phyloP scores from a whole-genome alignment of 2,797 vertebrate genomes.

The Phylloscopus collybita region DNA sequence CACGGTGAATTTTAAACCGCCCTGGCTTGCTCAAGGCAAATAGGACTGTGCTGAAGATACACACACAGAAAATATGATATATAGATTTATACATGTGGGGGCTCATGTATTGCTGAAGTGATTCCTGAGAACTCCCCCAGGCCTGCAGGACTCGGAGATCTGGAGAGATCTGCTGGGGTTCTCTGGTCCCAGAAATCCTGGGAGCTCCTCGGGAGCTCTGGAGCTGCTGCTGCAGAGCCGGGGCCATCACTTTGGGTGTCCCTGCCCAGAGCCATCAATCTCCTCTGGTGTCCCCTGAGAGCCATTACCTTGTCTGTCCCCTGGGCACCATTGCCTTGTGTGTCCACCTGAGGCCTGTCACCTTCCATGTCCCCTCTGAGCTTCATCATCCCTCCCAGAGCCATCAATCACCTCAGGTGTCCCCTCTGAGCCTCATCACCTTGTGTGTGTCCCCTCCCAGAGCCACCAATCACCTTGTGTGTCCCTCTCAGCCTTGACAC shows the following conservation, averaged over 20 bases:
- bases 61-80: fast-evolving
- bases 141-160: fast-evolving
- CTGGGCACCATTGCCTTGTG: too few relatives aligned
- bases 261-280: neutral
- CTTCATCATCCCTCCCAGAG: neutral
- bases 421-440: neutral
- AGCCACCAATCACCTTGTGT: neutral
- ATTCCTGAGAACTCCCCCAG: neutral
- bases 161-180: neutral
- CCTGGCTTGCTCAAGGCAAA: neutral
- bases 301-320: neutral
- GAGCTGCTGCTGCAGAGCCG: neutral
- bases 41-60: fast-evolving
- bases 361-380: neutral
- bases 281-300: neutral
- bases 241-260: neutral
- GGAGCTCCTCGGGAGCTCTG: fast-evolving
- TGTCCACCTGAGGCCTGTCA: neutral
- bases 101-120: too few relatives aligned
- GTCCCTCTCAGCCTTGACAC: too few relatives aligned
- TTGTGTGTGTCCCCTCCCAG: too few relatives aligned
- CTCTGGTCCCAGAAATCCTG: neutral
- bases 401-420: neutral
- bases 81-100: fast-evolving
- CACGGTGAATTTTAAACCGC: neutral